phyloP scores from a whole-genome alignment of 1,140 invertebrate species.

The Nymphalis io region DNA sequence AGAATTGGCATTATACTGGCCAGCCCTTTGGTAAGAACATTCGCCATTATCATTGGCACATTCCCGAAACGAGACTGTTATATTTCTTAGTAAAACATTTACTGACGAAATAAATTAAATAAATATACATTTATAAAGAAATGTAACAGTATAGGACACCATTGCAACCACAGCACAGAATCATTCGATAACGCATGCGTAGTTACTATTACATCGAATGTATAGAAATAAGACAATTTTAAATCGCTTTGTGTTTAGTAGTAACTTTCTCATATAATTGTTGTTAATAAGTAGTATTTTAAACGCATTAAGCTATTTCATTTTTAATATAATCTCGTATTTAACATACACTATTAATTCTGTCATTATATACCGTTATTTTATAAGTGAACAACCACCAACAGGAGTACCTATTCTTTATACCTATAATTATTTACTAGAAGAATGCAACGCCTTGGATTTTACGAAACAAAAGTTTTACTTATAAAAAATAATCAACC shows the following conservation, averaged over 20 bases:
- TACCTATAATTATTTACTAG: not conserved
- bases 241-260: slow-evolving; percentile 23
- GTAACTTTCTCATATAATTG: slow-evolving; percentile 25
- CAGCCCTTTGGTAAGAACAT: slow-evolving; percentile 93
- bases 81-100: slow-evolving; percentile 48
- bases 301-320: slow-evolving; percentile 21
- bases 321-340: slow-evolving; percentile 10
- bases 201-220: slow-evolving; percentile 27
- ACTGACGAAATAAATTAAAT: not conserved
- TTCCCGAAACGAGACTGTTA: slow-evolving; percentile 61
- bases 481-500: not conserved
- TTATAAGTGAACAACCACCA: not conserved
- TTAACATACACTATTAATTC: not conserved
- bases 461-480: not conserved
- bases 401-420: not conserved
- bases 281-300: slow-evolving; percentile 21
- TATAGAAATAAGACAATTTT: slow-evolving; percentile 17
- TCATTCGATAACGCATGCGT: slow-evolving; percentile 48
- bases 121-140: slow-evolving; percentile 31
- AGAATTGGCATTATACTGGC: slow-evolving; percentile 96
- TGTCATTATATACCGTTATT: not conserved
- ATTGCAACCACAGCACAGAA: slow-evolving; percentile 46
- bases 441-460: not conserved
- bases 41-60: slow-evolving; percentile 77
- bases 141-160: slow-evolving; percentile 51